Evolutionary conservation across 2,797 vertebrate genomes (phyloP).

Genomic region (Betta splendens): DNA sequence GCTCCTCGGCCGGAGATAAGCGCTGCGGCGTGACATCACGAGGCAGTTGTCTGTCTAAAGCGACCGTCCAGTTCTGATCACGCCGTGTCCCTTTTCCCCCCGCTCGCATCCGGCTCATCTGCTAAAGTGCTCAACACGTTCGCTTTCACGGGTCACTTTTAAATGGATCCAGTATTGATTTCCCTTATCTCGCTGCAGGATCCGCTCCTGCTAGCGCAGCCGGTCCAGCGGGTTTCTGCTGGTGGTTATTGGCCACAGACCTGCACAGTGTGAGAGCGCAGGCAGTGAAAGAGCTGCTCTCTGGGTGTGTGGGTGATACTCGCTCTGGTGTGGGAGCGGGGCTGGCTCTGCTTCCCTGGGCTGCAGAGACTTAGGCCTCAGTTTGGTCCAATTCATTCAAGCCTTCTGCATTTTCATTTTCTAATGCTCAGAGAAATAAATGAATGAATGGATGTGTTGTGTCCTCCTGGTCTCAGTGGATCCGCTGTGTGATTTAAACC

Average conservation of each 20-base stretch:
- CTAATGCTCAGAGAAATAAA: not conserved
- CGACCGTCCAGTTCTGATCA: slow-evolving; percentile 9
- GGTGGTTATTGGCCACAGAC: slow-evolving; percentile 1
- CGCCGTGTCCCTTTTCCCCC: slow-evolving; percentile 9
- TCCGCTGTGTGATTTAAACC: slow-evolving; percentile 4
- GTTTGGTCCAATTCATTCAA: no score
- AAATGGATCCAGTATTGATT: slow-evolving; percentile 32
- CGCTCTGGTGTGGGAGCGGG: slow-evolving; percentile 9
- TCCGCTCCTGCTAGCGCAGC: slow-evolving; percentile 12
- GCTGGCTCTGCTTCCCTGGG: not conserved
- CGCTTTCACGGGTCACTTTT: slow-evolving; percentile 21
- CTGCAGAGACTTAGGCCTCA: no score
- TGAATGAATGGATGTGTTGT: not conserved
- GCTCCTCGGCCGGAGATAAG: not conserved
- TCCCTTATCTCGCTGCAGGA: slow-evolving; percentile 18
- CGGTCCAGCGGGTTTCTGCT: slow-evolving; percentile 3
- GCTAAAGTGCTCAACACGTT: slow-evolving; percentile 21
- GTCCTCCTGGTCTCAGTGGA: not conserved
- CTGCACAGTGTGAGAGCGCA: slow-evolving; percentile 3
- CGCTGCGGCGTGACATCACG: not conserved
- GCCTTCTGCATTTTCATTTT: no score
- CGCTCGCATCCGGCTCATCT: slow-evolving; percentile 10
- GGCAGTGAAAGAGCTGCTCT: slow-evolving; percentile 14
- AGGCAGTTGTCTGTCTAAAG: not conserved
- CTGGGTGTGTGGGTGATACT: slow-evolving; percentile 8